These are phyloP conservation scores for Choloepus hoffmanni DNA, from an alignment of 2,113 vertebrate genomes.

Conservation along the genomic window DNA sequence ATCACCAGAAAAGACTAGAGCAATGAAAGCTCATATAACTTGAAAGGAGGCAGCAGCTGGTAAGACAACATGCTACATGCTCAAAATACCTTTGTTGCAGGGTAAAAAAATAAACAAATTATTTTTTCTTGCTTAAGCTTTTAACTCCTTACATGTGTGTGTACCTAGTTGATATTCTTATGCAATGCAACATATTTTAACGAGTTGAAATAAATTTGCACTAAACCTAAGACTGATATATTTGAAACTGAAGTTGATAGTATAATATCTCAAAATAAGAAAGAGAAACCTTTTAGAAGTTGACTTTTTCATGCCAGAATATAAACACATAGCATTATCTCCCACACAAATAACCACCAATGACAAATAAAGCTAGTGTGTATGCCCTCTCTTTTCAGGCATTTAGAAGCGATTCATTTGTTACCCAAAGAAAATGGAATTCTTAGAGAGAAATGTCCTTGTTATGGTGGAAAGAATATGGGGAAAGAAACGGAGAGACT, in stretches of 20 bases:
- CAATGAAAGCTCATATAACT: conserved; percentile 15
- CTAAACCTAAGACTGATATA: neutral
- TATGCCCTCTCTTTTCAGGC: neutral
- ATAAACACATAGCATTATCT: neutral
- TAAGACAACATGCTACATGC: conserved; percentile 61
- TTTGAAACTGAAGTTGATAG: neutral
- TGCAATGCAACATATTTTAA: neutral
- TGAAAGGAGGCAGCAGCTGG: conserved; percentile 63
- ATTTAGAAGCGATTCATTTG: conserved; percentile 9
- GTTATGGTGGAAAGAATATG: neutral
- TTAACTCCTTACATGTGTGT: conserved; percentile 64
- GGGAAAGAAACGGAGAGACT: neutral
- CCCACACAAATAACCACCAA: neutral
- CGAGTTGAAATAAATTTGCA: neutral
- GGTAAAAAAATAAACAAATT: conserved; percentile 46
- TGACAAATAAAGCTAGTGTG: neutral
- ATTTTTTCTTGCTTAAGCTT: neutral
- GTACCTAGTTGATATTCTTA: neutral
- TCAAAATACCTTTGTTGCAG: conserved; percentile 76
- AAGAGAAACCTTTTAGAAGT: neutral
- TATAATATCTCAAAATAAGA: conserved; percentile 4
- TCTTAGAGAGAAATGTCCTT: neutral
- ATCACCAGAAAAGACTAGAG: conserved; percentile 44
- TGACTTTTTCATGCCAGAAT: neutral
- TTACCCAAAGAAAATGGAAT: neutral